phyloP scores from a whole-genome alignment of 2,113 vertebrate species.

The Pitta sordida region DNA sequence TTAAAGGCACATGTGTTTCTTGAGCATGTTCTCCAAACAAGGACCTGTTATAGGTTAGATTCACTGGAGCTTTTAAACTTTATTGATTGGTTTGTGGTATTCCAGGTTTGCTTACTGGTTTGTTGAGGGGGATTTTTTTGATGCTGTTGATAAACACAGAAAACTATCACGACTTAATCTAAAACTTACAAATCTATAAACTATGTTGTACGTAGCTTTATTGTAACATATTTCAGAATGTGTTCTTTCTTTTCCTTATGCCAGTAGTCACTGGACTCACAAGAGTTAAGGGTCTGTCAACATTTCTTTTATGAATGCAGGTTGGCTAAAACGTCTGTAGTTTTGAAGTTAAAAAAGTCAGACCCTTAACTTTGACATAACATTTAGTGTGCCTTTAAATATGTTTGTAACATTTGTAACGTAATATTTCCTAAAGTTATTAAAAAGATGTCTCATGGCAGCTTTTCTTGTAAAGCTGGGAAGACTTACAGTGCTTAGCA shows the following conservation, averaged over 20 bases:
- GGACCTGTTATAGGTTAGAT: conserved; percentile 82
- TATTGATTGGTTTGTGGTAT: conserved; percentile 76
- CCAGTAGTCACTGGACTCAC: conserved; percentile 62
- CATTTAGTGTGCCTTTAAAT: conserved; percentile 14
- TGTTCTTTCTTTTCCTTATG: conserved; percentile 65
- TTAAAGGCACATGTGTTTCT: conserved; percentile 85
- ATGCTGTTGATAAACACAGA: conserved; percentile 63
- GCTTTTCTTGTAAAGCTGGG: conserved; percentile 8
- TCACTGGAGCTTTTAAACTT: conserved; percentile 77
- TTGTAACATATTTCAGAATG: conserved; percentile 8
- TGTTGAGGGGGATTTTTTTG: neutral
- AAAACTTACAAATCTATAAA: conserved; percentile 60
- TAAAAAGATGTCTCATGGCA: neutral
- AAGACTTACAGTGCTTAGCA: neutral
- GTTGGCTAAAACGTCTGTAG: conserved; percentile 22
- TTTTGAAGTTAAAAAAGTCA: conserved; percentile 33
- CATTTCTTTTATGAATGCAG: conserved; percentile 54
- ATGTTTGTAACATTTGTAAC: conserved; percentile 32
- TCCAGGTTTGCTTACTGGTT: conserved; percentile 68
- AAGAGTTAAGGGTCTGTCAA: conserved; percentile 58
- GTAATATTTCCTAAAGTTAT: conserved; percentile 43
- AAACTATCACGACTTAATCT: conserved; percentile 60
- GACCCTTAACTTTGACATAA: neutral
- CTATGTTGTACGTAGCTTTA: conserved; percentile 27
- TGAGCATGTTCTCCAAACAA: conserved; percentile 78